phyloP scores from a whole-genome alignment of 2,113 vertebrate species.

The Protobothrops mucrosquamatus region DNA sequence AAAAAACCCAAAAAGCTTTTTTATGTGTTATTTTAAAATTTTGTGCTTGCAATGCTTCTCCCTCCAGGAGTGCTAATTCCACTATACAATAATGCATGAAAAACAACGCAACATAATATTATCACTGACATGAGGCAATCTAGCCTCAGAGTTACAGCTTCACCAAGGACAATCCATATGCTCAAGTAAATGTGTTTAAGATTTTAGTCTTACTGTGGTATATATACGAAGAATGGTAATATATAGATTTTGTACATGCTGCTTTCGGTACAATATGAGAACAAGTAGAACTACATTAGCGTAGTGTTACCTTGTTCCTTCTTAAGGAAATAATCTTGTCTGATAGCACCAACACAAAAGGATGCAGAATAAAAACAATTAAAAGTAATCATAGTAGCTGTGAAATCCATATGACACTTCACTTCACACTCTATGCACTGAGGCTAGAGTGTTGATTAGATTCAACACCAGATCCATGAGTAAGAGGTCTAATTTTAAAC shows the following conservation, averaged over 20 bases:
- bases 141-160: background rate
- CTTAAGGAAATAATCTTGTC: background rate
- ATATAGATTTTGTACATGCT: background rate
- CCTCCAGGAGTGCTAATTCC: background rate
- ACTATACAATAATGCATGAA: background rate
- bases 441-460: conserved; percentile 20
- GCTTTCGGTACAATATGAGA: background rate
- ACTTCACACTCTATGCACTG: background rate
- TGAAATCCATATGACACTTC: conserved; percentile 14
- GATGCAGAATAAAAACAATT: background rate
- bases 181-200: background rate
- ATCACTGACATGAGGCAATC: background rate
- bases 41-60: too few species aligned
- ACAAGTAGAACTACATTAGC: background rate
- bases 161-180: background rate
- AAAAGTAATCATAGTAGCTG: background rate
- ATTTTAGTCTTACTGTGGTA: background rate
- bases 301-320: background rate
- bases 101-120: background rate
- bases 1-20: background rate
- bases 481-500: conserved; percentile 17
- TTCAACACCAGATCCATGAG: background rate
- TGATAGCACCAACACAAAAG: background rate
- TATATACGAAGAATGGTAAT: background rate
- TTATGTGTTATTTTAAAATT: background rate